These are phyloP conservation scores for Clarias gariepinus DNA, from an alignment of 2,113 vertebrate genomes.

Conservation along the genomic window DNA sequence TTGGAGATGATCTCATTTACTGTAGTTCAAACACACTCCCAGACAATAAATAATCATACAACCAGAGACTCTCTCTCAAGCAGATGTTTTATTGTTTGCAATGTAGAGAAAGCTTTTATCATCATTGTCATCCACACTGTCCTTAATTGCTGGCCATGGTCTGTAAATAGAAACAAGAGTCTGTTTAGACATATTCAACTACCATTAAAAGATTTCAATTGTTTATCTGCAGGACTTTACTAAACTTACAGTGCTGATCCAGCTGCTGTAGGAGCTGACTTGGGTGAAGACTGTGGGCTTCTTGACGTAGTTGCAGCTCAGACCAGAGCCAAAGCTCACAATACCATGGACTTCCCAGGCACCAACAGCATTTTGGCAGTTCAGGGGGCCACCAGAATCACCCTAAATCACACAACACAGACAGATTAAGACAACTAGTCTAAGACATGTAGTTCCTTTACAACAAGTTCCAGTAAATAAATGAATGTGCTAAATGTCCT, in stretches of 20 bases:
- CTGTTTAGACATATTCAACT: not conserved
- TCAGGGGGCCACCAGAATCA: constrained; percentile 90
- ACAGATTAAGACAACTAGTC: not conserved
- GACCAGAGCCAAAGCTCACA: constrained; percentile 84
- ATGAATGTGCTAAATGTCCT: not conserved
- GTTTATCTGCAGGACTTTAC: not conserved
- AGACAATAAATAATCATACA: not conserved
- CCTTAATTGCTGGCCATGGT: constrained; percentile 45
- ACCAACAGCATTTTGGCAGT: constrained; percentile 68
- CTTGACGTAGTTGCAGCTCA: constrained; percentile 75
- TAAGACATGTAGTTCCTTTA: not conserved
- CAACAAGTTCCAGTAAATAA: not conserved
- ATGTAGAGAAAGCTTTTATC: not conserved
- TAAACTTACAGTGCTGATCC: constrained; percentile 80
- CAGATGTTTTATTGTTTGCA: constrained; percentile 37
- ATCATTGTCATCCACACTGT: not conserved
- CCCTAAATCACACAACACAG: constrained; percentile 70
- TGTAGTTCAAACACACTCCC: not conserved
- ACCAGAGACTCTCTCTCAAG: not conserved
- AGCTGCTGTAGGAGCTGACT: constrained; percentile 80
- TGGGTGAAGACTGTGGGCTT: constrained; percentile 89
- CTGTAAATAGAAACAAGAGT: constrained; percentile 25
- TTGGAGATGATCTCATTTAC: not conserved
- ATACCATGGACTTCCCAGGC: constrained; percentile 83
- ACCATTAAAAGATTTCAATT: not conserved